Conservation (phyloP, 2,113 vertebrate genomes). For the Corvus cornix region DNA sequence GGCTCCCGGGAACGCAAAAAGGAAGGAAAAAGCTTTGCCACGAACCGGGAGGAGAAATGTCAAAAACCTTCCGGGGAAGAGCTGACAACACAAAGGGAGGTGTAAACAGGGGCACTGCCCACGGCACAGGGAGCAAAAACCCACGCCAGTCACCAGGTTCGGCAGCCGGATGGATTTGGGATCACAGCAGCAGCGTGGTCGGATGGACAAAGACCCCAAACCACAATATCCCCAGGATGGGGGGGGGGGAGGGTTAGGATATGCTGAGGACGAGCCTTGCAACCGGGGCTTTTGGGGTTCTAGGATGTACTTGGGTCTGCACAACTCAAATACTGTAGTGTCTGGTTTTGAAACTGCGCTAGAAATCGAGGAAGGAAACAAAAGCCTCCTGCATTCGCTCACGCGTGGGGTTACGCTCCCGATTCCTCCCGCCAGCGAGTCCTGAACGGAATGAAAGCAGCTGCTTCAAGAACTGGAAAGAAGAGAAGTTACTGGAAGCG, state of each 20-base stretch:
- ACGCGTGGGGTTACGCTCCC: not conserved
- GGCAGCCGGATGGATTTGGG: not conserved
- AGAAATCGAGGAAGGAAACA: not conserved
- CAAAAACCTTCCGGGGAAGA: not conserved
- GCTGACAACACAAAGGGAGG: not conserved
- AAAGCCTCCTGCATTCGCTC: not conserved
- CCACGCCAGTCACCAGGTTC: not conserved
- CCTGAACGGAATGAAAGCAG: conserved; percentile 58
- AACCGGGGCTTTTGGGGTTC: not conserved
- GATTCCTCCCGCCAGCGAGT: not conserved
- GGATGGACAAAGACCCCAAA: not conserved
- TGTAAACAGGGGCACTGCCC: not conserved
- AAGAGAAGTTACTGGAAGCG: conserved; percentile 51
- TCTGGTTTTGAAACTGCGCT: conserved; percentile 19
- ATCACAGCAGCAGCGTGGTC: conserved; percentile 48
- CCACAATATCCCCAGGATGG: not conserved
- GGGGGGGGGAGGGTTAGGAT: not conserved
- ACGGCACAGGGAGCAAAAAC: not conserved
- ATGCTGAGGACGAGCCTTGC: not conserved
- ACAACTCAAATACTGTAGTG: conserved; percentile 58
- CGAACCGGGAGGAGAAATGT: not conserved
- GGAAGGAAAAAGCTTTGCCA: not conserved
- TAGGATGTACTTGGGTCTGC: conserved; percentile 2
- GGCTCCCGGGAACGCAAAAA: not conserved
- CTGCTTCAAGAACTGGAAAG: conserved; percentile 51